Conservation (phyloP, 2,113 vertebrate species). For the Eupsittula cactorum region DNA sequence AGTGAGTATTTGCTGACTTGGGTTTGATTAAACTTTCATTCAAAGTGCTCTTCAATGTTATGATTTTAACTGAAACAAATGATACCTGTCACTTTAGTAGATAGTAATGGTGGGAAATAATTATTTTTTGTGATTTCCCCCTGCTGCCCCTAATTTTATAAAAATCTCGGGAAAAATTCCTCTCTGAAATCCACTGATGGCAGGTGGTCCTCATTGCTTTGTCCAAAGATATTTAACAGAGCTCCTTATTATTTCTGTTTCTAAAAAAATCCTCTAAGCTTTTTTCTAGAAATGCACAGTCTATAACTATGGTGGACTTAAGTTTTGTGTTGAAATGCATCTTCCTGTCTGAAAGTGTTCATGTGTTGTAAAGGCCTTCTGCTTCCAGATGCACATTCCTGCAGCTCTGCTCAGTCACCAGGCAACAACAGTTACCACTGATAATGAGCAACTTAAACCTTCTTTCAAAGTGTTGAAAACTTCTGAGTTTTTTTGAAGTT, state of each 20-base stretch:
- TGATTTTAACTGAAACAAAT: neutral
- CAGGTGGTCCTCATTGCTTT: neutral
- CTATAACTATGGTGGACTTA: accelerated
- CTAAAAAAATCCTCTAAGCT: neutral
- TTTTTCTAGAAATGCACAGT: neutral
- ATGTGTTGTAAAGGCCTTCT: neutral
- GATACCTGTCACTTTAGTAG: neutral
- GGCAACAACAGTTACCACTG: neutral
- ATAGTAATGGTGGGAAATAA: neutral
- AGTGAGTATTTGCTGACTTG: constrained; percentile 76
- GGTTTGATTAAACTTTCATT: neutral
- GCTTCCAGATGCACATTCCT: neutral
- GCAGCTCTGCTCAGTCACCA: neutral
- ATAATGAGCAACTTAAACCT: neutral
- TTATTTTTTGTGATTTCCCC: neutral
- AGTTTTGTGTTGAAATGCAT: neutral
- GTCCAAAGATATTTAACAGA: neutral
- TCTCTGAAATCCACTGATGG: neutral
- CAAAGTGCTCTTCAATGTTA: neutral
- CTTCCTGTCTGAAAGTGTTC: neutral
- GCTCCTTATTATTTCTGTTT: neutral
- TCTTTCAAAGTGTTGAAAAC: neutral
- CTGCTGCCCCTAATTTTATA: neutral
- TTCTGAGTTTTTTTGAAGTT: neutral
- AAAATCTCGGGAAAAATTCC: neutral